Conservation (phyloP, 2,888 invertebrate genomes). For the Sarcophaga caerulescens region DNA sequence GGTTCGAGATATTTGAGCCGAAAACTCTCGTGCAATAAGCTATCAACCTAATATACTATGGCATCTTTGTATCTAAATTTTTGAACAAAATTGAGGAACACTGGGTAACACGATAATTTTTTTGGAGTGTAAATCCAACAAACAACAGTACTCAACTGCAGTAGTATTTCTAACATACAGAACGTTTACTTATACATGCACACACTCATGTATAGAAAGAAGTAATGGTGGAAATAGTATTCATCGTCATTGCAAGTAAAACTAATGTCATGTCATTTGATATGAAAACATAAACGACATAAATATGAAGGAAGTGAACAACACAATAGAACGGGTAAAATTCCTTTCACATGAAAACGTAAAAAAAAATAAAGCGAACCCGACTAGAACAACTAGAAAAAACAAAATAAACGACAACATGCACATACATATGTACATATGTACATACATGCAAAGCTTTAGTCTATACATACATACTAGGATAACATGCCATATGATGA, state of each 20-base stretch:
- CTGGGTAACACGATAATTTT: background rate
- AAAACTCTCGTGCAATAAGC: too few relatives aligned
- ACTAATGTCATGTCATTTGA: conserved; percentile 63
- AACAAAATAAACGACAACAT: background rate
- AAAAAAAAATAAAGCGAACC: background rate
- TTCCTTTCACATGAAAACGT: conserved; percentile 3
- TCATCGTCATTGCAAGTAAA: conserved; percentile 44
- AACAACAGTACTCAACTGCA: background rate
- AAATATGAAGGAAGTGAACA: conserved; percentile 61
- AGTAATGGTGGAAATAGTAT: background rate
- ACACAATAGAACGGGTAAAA: conserved; percentile 19
- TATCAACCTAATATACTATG: too few relatives aligned
- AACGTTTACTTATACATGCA: background rate
- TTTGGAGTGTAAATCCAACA: background rate
- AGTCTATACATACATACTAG: background rate
- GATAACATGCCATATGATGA: background rate
- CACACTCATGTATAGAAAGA: background rate
- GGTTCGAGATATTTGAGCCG: too few relatives aligned
- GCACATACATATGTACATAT: background rate
- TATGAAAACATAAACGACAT: conserved; percentile 61
- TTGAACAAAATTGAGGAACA: too few relatives aligned
- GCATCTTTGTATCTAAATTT: too few relatives aligned
- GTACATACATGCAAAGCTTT: background rate
- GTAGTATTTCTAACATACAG: background rate
- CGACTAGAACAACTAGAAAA: conserved; percentile 29